These are phyloP conservation scores for Acanthoscelides obtectus DNA, from an alignment of 2,888 invertebrate species.

Conservation along the genomic window DNA sequence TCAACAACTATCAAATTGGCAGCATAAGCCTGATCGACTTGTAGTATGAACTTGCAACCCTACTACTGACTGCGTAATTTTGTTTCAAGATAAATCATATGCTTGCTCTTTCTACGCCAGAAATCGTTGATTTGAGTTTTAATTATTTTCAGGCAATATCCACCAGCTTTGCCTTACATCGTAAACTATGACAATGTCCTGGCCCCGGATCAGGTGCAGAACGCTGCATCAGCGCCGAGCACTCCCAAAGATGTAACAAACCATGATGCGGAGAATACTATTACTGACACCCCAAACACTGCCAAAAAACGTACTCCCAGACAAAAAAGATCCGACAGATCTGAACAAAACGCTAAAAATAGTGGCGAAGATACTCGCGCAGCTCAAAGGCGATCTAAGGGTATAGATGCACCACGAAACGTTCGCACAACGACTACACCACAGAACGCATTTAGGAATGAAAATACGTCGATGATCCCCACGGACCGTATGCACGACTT, in stretches of 20 bases:
- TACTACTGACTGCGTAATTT: too few species aligned
- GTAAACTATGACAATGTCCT: slow-evolving; percentile 25
- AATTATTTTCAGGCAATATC: slow-evolving; percentile 20
- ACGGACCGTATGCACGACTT: too few species aligned
- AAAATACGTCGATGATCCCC: neutral
- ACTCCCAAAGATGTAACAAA: neutral
- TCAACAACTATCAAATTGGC: too few species aligned
- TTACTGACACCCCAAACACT: neutral
- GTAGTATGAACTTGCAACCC: too few species aligned
- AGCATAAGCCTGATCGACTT: too few species aligned
- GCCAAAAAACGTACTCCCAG: neutral
- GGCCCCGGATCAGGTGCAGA: neutral
- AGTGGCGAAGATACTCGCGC: neutral
- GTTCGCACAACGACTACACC: neutral
- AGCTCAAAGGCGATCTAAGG: neutral
- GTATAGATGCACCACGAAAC: neutral
- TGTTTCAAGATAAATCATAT: too few species aligned
- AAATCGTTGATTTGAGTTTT: too few species aligned
- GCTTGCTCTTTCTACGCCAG: too few species aligned
- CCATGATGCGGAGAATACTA: neutral
- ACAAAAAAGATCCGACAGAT: neutral
- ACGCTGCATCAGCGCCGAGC: neutral
- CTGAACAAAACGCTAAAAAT: neutral
- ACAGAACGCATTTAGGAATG: neutral
- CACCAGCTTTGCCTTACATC: slow-evolving; percentile 29